Evolutionary conservation across 2,113 vertebrate genomes (phyloP), one percentile per base, ranked within the genome.

Genomic region (Vidua macroura): DNA sequence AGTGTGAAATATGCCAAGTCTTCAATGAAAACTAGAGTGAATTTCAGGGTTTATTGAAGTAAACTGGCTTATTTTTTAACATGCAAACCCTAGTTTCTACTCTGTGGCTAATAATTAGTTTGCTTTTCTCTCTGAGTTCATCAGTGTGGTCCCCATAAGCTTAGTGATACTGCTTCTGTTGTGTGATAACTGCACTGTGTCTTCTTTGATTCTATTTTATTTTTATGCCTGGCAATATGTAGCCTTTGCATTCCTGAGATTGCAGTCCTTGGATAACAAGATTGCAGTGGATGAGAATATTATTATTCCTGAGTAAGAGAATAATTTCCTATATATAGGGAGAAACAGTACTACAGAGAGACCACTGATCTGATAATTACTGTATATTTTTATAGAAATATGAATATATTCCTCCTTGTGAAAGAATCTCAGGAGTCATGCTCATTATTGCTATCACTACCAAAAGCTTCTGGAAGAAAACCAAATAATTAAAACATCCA

Each of bases 1-100:
- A 79, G 69, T 66, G 7, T 33, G 9, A 80, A 35, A 73, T 87
- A 53, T 41, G 53, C 2, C 10, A 43, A 52, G 4, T 55, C 31
- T 59, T 69, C 2, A 1, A 11, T 69, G 51, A 89, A 87, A 69
- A 5, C 17, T 64, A 41, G 18, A 30, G 6, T 79, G 35, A 75
- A 63, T 77, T 79, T 87, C 53, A 69, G 24, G 28, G 2, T 64
- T 89, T 76, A 39, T 30, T 46, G 46, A 82, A 53, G 23, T 11
- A 73, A 79, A 23, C 14, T 1, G 0, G 5, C 13, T 51, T 72
- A 11, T 58, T 87, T 92, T 89, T 93, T 68, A 58, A 22, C 2
- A 9, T 0, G 0, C 20, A 31, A 13, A 0, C 16, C 4, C 10
- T 31, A 4, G 52, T 56, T 49, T 64, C 16, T 64, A 39, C 5